phyloP scores from a whole-genome alignment of 2,797 vertebrate species.

The Linurgus olivaceus region DNA sequence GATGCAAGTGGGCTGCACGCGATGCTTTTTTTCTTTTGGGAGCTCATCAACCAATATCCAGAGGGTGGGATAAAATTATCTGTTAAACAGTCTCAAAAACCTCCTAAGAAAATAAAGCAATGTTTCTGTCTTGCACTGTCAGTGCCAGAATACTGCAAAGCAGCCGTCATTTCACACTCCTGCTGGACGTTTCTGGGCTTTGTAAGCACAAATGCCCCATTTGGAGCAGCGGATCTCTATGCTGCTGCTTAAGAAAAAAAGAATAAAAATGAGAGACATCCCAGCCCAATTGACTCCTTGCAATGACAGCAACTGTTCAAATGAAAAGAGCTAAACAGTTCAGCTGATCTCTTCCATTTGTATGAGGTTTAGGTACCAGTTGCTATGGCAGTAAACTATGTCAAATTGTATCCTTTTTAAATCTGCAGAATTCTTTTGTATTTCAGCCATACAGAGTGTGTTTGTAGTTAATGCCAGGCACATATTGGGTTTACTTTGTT shows the following conservation, averaged over 20 bases:
- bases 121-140: not conserved
- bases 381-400: constrained; percentile 27
- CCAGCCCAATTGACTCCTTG: not conserved
- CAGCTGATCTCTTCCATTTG: not conserved
- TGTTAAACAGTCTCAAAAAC: not conserved
- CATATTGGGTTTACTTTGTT: not conserved
- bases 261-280: not conserved
- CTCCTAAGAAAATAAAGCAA: not conserved
- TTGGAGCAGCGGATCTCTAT: fast-evolving
- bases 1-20: not conserved
- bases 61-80: not conserved
- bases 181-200: not conserved
- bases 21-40: not conserved
- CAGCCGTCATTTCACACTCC: not conserved
- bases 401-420: not conserved
- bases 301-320: not conserved
- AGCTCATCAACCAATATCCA: not conserved
- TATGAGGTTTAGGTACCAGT: not conserved
- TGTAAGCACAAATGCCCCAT: not conserved
- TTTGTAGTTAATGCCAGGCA: not conserved
- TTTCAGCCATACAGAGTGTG: not conserved
- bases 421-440: not conserved
- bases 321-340: not conserved
- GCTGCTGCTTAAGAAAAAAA: not conserved
- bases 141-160: not conserved